Base-by-base conservation (phyloP, 2,113 vertebrate species). In the Suricata suricatta region DNA sequence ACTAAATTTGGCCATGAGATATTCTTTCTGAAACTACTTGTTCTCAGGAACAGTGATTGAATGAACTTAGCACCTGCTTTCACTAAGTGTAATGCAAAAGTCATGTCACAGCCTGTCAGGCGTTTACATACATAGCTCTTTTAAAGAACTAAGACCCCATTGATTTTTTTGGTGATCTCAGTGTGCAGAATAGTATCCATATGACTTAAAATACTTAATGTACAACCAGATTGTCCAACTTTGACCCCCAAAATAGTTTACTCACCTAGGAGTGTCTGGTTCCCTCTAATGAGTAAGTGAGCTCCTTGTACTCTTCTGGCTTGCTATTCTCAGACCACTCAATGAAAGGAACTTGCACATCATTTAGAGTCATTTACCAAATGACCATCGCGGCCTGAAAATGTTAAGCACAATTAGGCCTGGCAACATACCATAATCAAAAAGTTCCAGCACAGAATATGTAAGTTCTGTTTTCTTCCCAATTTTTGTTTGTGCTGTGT, bases 331-430 rank as follows among this genome's bases (percentile, higher is more conserved):
- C 72, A 69, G 72, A 47, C 27, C 80, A 71, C 66, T 76, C 27
- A 97, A 47, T 50, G 23, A 94, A 86, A 88, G 38, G 50, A 80
- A 66, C 72, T 97, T 86, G 31, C 16, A 6, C 69, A n/a, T 94
- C 79, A 94, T 91, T 90, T 86, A 88, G 25, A 97, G 41, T 47
- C 89, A 90, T 94, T 97, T 95, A 88, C 86, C 64, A 95, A 87
- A 93, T 84, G 83, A 66, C 35, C 68, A 60, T 7, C 80, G 31
- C 69, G 54, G 25, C 85, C 85, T 95, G 71, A 74, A 91, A 93
- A 86, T 85, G 29, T 92, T 89, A 92, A 97, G 57, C n/a, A 64
- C 41, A 66, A 27, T 77, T 82, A 17, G 82, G 5, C 13, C 29
- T 96, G 71, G n/a, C 57, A 93, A 52, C 85, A 96, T 90, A 95